Conservation (phyloP, 2,113 vertebrate genomes). For the Fulmarus glacialis region DNA sequence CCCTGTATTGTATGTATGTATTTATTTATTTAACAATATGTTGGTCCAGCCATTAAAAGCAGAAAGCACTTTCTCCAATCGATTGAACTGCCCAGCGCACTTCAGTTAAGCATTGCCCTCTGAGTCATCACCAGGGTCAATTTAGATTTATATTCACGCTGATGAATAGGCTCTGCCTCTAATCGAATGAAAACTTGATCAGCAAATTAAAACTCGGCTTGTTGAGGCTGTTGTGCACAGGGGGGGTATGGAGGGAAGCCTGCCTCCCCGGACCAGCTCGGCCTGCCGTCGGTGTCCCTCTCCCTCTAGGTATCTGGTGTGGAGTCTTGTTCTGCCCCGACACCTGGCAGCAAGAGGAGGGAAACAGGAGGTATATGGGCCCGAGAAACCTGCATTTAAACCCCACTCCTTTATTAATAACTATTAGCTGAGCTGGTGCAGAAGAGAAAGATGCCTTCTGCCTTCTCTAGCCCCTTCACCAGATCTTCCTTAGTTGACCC, state of each 20-base stretch:
- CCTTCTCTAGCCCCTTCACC: not conserved
- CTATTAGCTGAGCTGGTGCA: no score
- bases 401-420: not conserved
- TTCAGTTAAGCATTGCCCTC: constrained; percentile 29
- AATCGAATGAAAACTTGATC: constrained; percentile 45
- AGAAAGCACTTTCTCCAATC: constrained; percentile 35
- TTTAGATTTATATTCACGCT: not conserved
- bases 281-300: rapidly evolving
- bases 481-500: not conserved
- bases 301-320: rapidly evolving
- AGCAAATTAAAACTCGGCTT: constrained; percentile 44
- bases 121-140: constrained; percentile 27
- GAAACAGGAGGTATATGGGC: not conserved
- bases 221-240: not conserved
- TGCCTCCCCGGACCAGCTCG: not conserved
- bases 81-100: not conserved
- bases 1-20: not conserved
- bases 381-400: not conserved
- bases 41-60: not conserved
- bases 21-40: constrained; percentile 32
- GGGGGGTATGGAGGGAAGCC: not conserved
- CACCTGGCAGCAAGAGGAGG: not conserved
- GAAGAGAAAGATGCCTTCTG: no score
- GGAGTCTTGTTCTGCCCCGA: not conserved
- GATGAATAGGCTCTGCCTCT: constrained; percentile 22